Evolutionary conservation across 92 coral and sea anemone genomes (phyloP).

Genomic region (Heliopora coerulea): DNA sequence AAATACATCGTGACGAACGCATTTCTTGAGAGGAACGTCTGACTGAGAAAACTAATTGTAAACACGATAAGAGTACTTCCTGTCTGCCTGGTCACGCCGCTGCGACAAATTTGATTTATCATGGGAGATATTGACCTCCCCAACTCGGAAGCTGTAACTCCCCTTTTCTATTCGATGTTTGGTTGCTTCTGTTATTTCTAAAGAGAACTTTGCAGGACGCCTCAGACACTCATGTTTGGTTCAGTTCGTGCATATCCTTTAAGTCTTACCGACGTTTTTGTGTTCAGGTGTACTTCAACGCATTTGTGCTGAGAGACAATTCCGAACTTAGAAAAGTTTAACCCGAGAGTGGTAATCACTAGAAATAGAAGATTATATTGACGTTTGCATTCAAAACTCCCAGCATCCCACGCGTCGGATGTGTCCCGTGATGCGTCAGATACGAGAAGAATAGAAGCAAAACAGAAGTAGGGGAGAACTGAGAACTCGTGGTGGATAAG

Average conservation of each 20-base stretch:
- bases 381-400: neutral
- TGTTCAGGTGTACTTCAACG: no score
- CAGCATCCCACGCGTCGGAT: conserved; percentile 29
- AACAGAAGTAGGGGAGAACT: neutral
- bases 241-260: neutral
- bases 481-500: neutral
- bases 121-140: conserved; percentile 33
- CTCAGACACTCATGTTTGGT: neutral
- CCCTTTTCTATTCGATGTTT: neutral
- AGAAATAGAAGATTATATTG: no score
- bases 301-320: no score
- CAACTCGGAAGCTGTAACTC: conserved; percentile 18
- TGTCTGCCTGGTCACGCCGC: conserved; percentile 18
- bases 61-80: conserved; percentile 30
- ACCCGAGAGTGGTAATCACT: no score
- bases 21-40: neutral
- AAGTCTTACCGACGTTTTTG: no score
- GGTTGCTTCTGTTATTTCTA: conserved; percentile 14
- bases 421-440: conserved; percentile 25
- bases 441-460: neutral
- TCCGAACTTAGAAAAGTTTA: no score
- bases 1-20: neutral
- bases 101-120: conserved; percentile 16
- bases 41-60: conserved; percentile 26
- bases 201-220: conserved; percentile 6